Percentiles rank a stretch among this genome's conserved stretches.
These are phyloP conservation scores for Periophthalmus modestus DNA, from an alignment of 2,113 vertebrate species.

Conservation along the genomic window DNA sequence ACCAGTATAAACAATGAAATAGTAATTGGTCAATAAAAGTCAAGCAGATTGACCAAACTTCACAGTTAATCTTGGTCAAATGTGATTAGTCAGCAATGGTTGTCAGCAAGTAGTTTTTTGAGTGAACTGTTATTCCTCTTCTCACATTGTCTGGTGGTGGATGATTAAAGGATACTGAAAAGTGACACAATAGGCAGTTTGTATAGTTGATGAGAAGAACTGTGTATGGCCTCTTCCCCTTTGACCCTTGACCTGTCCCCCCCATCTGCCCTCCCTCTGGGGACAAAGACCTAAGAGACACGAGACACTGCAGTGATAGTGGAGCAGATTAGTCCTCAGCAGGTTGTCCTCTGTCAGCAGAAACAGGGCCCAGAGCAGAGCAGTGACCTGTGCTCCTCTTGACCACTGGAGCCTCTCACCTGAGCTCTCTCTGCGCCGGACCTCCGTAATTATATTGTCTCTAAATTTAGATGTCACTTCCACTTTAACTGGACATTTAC, in stretches of 20 bases:
- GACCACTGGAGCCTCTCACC: conserved; percentile 40
- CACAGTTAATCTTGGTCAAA: no score
- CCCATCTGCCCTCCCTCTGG: conserved; percentile 17
- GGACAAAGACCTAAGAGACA: conserved; percentile 52
- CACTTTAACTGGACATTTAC: conserved; percentile 12
- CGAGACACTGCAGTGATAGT: conserved; percentile 52
- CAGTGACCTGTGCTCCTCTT: conserved; percentile 51
- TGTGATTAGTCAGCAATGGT: neutral
- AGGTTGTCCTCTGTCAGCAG: conserved; percentile 68
- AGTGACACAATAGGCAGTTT: neutral
- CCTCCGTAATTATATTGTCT: conserved; percentile 4
- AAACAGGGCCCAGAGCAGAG: conserved; percentile 70
- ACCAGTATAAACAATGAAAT: no score
- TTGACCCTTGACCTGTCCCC: neutral
- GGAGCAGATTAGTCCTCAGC: conserved; percentile 57
- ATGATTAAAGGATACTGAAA: neutral
- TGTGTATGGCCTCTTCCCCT: conserved; percentile 3
- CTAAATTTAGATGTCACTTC: conserved; percentile 12
- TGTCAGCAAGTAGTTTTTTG: neutral
- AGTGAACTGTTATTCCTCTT: neutral
- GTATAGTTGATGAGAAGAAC: conserved; percentile 1
- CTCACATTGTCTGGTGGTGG: neutral
- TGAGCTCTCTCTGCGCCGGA: conserved; percentile 1
- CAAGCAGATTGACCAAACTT: no score
- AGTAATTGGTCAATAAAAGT: no score